Percentiles rank a stretch among this genome's conserved stretches.
Conservation (phyloP, 2,888 invertebrate genomes). For the Drosophila acutilabella region DNA sequence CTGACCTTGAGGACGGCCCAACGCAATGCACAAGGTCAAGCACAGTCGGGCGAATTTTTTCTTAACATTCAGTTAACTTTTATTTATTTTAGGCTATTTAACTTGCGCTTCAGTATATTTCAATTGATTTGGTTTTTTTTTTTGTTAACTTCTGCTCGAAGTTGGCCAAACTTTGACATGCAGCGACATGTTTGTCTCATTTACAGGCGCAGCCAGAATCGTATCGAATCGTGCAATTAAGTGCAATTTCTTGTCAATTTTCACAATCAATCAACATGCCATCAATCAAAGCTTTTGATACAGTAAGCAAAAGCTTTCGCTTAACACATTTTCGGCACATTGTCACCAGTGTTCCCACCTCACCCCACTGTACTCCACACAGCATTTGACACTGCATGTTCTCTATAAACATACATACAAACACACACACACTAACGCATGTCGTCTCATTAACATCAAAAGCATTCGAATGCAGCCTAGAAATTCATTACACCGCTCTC, state of each 20-base stretch:
- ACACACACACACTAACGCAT: conserved; percentile 1
- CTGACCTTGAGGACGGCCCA: conserved; percentile 50
- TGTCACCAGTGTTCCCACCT: neutral
- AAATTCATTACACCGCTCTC: conserved; percentile 31
- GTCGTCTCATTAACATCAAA: conserved; percentile 56
- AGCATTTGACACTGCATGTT: neutral
- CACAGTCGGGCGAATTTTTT: conserved; percentile 23
- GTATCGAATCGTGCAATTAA: conserved; percentile 6
- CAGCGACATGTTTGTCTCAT: conserved; percentile 1
- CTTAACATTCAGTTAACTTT: conserved; percentile 9
- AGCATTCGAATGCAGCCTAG: conserved; percentile 55
- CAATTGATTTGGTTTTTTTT: neutral
- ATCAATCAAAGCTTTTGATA: conserved; percentile 34
- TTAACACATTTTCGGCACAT: conserved; percentile 10
- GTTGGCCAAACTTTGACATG: conserved; percentile 21
- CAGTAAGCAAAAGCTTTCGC: conserved; percentile 15
- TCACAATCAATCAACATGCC: conserved; percentile 36
- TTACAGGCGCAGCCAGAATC: conserved; percentile 1
- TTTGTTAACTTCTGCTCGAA: conserved; percentile 5
- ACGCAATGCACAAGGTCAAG: conserved; percentile 48
- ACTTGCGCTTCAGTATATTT: conserved; percentile 24
- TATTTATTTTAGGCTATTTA: conserved; percentile 35
- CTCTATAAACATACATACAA: neutral
- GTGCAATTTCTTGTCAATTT: conserved; percentile 39
- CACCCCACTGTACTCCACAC: neutral